phyloP scores from a whole-genome alignment of 1,140 invertebrate genomes.

The Bombus huntii region DNA sequence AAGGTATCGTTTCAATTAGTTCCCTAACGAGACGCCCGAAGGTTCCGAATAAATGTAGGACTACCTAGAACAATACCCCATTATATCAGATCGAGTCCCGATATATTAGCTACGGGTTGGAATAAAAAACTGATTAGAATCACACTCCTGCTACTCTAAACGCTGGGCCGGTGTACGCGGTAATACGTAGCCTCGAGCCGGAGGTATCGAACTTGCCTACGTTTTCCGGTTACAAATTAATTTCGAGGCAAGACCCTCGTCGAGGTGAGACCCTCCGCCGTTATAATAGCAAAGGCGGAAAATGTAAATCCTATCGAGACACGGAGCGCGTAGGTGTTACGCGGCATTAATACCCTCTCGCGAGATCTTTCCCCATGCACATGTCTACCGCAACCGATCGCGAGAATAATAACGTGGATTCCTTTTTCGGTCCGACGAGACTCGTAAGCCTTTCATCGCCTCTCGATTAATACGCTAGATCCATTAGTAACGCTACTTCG shows the following conservation, averaged over 20 bases:
- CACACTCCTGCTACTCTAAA: not conserved
- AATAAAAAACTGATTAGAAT: slow-evolving; percentile 44
- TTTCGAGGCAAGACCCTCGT: slow-evolving; percentile 43
- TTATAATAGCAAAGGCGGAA: slow-evolving; percentile 51
- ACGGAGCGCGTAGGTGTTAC: slow-evolving; percentile 48
- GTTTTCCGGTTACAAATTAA: slow-evolving; percentile 66
- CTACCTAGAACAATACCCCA: slow-evolving; percentile 31
- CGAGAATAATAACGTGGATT: slow-evolving; percentile 7
- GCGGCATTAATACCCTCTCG: slow-evolving; percentile 51
- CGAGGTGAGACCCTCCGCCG: slow-evolving; percentile 15
- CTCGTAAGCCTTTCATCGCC: slow-evolving; percentile 18
- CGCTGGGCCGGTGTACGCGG: not conserved
- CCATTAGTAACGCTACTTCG: not conserved
- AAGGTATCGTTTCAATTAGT: slow-evolving; percentile 44
- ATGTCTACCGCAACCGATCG: not conserved
- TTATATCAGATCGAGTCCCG: slow-evolving; percentile 12
- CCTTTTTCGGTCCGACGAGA: slow-evolving; percentile 7
- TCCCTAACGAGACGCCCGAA: slow-evolving; percentile 32
- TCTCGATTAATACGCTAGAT: slow-evolving; percentile 16
- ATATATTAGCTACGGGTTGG: slow-evolving; percentile 20
- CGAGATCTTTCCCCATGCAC: slow-evolving; percentile 25
- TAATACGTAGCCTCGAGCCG: not conserved
- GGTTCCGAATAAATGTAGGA: slow-evolving; percentile 32
- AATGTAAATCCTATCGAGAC: slow-evolving; percentile 47
- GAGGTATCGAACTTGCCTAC: slow-evolving; percentile 32